phyloP scores from a whole-genome alignment of 2,797 vertebrate species.

The Tenualosa thibaudeaui region DNA sequence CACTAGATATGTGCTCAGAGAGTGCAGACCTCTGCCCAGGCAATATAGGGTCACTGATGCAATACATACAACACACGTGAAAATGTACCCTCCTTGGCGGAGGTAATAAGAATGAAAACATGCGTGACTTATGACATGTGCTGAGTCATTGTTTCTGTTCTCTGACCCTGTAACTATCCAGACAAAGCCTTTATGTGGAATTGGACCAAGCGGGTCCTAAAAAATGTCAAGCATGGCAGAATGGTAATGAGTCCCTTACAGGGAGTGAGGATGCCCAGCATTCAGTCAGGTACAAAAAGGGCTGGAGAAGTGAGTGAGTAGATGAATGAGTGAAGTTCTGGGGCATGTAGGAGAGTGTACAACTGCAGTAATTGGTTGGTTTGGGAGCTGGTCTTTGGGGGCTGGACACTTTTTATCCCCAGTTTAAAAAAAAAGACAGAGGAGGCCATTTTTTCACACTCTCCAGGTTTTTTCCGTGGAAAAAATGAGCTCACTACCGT shows the following conservation, averaged over 20 bases:
- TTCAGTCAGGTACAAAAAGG: not conserved
- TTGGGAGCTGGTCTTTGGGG: not conserved
- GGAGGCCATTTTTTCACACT: not conserved
- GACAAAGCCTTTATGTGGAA: not conserved
- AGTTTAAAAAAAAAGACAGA: not conserved
- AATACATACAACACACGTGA: too few relatives aligned
- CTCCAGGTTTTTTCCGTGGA: not conserved
- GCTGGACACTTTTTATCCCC: not conserved
- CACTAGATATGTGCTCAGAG: too few relatives aligned
- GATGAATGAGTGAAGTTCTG: conserved; percentile 41
- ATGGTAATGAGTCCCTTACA: not conserved
- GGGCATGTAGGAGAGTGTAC: not conserved
- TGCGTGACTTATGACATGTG: too few relatives aligned
- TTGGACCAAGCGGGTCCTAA: not conserved
- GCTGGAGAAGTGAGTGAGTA: conserved; percentile 49
- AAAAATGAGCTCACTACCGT: not conserved
- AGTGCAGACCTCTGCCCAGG: too few relatives aligned
- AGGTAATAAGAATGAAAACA: too few relatives aligned
- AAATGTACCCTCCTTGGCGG: too few relatives aligned
- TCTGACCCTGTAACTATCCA: not conserved
- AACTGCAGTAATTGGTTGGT: conserved; percentile 8
- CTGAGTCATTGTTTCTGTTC: not conserved
- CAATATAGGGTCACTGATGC: too few relatives aligned
- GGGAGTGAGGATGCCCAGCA: not conserved
- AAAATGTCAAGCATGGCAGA: not conserved